Evolutionary conservation across 2,113 vertebrate species (phyloP).

Genomic region (Dicrurus megarhynchus): DNA sequence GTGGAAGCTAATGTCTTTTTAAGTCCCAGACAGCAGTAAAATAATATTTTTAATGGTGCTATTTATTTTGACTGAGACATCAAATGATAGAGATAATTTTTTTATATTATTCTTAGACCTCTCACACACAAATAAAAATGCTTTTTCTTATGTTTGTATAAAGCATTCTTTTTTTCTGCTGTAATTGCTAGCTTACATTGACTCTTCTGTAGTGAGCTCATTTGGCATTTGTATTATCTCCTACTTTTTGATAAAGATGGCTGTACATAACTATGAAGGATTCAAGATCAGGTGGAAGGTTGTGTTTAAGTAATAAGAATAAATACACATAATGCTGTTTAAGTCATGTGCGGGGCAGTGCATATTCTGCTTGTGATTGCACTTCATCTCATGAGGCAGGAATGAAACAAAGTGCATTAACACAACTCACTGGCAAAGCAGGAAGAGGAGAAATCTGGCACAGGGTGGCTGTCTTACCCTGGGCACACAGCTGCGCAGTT

Average conservation of each 20-base stretch:
- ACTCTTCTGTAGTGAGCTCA: neutral
- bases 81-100: neutral
- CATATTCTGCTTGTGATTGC: neutral
- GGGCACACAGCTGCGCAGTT: neutral
- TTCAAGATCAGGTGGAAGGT: neutral
- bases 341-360: neutral
- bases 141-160: neutral
- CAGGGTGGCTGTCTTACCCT: neutral
- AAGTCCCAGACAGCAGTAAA: neutral
- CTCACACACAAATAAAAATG: neutral
- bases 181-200: neutral
- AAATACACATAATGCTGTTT: neutral
- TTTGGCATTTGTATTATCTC: neutral
- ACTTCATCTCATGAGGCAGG: neutral
- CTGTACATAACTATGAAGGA: neutral
- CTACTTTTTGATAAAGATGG: neutral
- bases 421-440: neutral
- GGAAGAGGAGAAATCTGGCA: neutral
- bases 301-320: neutral
- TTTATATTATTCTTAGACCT: neutral
- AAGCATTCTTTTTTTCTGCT: neutral
- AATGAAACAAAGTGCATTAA: neutral
- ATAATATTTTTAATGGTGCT: neutral
- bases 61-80: neutral
- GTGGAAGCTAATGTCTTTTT: neutral